Base-by-base conservation (phyloP, 2,797 vertebrate species). In the Carduelis carduelis region DNA sequence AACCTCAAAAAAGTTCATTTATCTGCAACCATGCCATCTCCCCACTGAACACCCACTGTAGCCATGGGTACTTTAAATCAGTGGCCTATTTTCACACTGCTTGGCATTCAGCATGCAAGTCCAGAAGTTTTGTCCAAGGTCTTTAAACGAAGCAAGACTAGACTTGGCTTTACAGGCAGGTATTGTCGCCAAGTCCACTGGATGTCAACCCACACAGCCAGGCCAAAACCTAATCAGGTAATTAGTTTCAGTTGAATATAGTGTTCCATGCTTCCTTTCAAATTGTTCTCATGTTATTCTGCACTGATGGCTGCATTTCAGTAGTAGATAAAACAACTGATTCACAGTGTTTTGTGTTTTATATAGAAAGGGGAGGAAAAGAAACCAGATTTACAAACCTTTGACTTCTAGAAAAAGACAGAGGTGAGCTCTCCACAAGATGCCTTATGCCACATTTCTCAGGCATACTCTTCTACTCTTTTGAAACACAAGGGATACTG, bases 211-310 rank as follows among this genome's bases (percentile, higher is more conserved):
- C 81, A 86, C 63, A 82, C 12, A 86, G 43, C 52, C 86, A 94
- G 81, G 92, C 97, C 96, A 97, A 96, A 97, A 94, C 77, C 95
- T 96, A 97, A 96, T 96, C 89, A 96, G 83, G 90, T 97, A 96
- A 96, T 96, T 97, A 96, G 95, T 96, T 95, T 92, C 97, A 97
- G 95, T 93, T 94, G 93, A 96, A 94, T 94, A 89, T 80, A 92
- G 95, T 43, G 95, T 96, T 96, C 95, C 95, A 95, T 2, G 26
- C 91, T 94, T 93, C 83, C 93, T 93, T 92, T 94, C 87, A 94
- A 91, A 91, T 16, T 68, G 55, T 82, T 95, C 85, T 88, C 74
- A 61, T 94, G 83, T 93, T 94, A 93, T 82, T 82, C 63, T 70
- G 77, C 66, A 64, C 80, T 82, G 70, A 93, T 90, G 91, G 91